These are phyloP conservation scores for Triplophysa tibetana DNA, from an alignment of 2,113 vertebrate species.

Conservation along the genomic window DNA sequence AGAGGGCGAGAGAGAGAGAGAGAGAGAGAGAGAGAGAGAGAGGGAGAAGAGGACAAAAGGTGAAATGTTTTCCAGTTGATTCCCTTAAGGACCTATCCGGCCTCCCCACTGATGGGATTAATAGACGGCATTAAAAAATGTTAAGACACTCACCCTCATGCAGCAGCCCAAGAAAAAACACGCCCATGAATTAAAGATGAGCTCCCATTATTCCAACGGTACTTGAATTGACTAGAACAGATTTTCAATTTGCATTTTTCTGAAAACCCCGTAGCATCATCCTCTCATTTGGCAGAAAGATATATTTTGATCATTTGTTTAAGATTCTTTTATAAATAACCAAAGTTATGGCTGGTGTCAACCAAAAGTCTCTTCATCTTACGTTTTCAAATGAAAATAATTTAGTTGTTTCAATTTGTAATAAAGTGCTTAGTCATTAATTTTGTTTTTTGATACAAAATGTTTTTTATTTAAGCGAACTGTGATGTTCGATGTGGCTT, in stretches of 20 bases:
- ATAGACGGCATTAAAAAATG: conserved; percentile 22
- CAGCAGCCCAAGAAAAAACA: background rate
- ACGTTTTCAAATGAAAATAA: too few species aligned
- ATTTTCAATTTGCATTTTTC: conserved; percentile 70
- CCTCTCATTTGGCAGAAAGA: conserved; percentile 49
- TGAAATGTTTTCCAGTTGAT: conserved; percentile 2
- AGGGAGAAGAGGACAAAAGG: background rate
- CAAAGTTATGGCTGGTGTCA: background rate
- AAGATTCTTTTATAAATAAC: conserved; percentile 4
- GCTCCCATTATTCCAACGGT: conserved; percentile 59
- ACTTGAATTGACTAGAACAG: conserved; percentile 60
- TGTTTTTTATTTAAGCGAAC: too few species aligned
- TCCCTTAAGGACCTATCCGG: background rate
- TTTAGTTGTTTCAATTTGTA: too few species aligned
- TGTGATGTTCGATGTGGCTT: too few species aligned
- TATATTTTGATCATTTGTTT: conserved; percentile 19
- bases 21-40: background rate
- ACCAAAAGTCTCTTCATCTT: too few species aligned
- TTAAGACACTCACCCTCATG: conserved; percentile 16
- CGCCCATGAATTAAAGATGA: conserved; percentile 72
- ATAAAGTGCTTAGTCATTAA: too few species aligned
- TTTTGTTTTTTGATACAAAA: too few species aligned
- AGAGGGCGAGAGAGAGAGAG: background rate
- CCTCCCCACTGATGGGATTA: conserved; percentile 5
- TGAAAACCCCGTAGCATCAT: conserved; percentile 49